Evolutionary conservation across 2,797 vertebrate species (phyloP), one percentile per base, ranked within the genome.

Genomic region (Sorex maritimensis): DNA sequence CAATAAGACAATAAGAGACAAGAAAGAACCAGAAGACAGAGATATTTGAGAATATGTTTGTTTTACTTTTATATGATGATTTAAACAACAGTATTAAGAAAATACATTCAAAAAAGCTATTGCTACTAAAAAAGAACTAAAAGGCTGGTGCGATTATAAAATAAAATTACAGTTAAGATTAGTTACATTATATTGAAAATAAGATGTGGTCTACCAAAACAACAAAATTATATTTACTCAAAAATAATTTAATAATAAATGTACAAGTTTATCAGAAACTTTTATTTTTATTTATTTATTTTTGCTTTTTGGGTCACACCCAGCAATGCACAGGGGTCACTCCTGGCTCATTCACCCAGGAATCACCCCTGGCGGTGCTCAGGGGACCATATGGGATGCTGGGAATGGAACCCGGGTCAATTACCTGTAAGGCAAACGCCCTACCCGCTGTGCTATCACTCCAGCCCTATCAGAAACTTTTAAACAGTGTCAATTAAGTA

Each of bases 161-260:
- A 89, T n/a, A 46, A 92, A 92, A 73, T 71, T 13, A 77, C 19
- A 82, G 5, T 11, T 34, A 1, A 74, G 88, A 74, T 4, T 17
- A 93, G 68, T 94, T 86, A 69, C 2, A 79, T 67, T 0, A 46
- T 3, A 24, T 91, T 63, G 41, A 89, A 86, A 86, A 58, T 88
- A 72, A 63, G 34, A 67, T 71, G 61, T 4, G 2, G 15, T 71
- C 71, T 86, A 75, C 6, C 41, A 55, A 72, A 75, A 67, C 28
- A 86, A 55, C 3, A 86, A 68, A 93, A 93, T 61, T 28, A 71
- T 69, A 6, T 12, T 24, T 24, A 28, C 14, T 74, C 49, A 14
- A 28, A 79, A 84, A 83, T 80, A 93, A 75, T 63, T 9, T 67
- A 93, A 83, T 4, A 79, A 55, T 30, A 75, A 92, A 63, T 34